Conservation (phyloP, 2,797 vertebrate species). For the Tapera naevia region DNA sequence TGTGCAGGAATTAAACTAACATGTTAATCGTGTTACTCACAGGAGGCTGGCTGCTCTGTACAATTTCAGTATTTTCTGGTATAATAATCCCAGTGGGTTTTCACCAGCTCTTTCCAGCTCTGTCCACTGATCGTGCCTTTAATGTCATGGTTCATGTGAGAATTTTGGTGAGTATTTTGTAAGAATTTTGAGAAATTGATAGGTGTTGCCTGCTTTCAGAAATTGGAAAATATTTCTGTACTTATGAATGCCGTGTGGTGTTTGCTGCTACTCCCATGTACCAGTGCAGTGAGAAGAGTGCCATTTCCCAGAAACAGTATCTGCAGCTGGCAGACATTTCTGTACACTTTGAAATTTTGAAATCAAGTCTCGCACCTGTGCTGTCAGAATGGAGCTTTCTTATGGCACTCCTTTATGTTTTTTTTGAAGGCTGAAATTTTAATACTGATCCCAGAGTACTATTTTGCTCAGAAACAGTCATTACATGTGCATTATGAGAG, state of each 20-base stretch:
- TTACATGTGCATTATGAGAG: not conserved
- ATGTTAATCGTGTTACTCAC: not conserved
- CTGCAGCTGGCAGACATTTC: not conserved
- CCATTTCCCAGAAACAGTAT: not conserved
- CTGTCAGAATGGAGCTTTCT: not conserved
- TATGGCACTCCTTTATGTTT: not conserved
- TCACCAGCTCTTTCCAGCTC: not conserved
- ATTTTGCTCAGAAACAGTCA: not conserved
- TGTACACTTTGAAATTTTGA: not conserved
- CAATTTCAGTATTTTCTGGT: not conserved
- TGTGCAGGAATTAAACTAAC: conserved; percentile 1
- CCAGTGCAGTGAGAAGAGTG: not conserved
- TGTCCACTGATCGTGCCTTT: not conserved
- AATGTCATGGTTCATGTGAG: not conserved
- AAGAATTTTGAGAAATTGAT: not conserved
- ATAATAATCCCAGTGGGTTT: not conserved
- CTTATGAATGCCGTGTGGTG: accelerated
- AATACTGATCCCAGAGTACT: not conserved
- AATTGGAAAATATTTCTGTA: not conserved
- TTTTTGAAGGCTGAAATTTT: not conserved
- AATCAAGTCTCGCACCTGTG: not conserved
- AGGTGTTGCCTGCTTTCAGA: not conserved
- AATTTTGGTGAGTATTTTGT: not conserved
- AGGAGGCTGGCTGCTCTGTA: not conserved
- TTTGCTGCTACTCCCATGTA: not conserved